Base-by-base conservation (phyloP, 2,888 invertebrate genomes). In the Cheilosia scutellata region DNA sequence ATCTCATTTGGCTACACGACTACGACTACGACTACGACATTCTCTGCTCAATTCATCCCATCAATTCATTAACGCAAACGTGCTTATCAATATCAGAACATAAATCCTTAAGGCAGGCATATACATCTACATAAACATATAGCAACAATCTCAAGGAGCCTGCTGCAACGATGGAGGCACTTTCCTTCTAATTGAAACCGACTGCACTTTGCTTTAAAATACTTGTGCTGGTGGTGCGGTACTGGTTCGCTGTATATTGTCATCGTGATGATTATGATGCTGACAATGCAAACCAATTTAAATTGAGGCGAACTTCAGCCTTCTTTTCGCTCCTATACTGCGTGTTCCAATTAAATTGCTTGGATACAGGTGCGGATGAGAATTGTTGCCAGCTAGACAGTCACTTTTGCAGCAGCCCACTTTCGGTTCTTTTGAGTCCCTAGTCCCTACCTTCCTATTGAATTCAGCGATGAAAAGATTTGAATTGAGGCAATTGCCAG, bases 231-330 rank as follows among this genome's bases (percentile, higher is more conserved):
- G 37, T 20, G 20, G 37, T 3, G 11, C 4, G 16, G 55, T 31
- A 25, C 47, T 25, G 57, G 16, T 5, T 44, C 27, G 51, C 16
- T 37, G 49, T 25, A 13, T 11, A 13, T 11, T 33, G 31, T 40
- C 49, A 40, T 70, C 37, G 63, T 74, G 62, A 40, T 16, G 31
- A 49, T 55, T 65, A 58, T 27, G 31, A 42, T 62, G 71, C 70
- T 76, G 80, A 75, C 71, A 80, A 80, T 76, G 60, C 84, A 66
- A 80, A 84, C 80, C 84, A 80, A 84, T 84, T 84, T 75, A 47
- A 70, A 51, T 70, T 37, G 25, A 63, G 51, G 57, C 77, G 29
- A 47, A 68, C 31, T 27, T 2, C 57, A 74, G 42, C 44, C 57
- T 65, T 37, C 66, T 57, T 37, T 20, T 20, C 58, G 47, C 71